phyloP scores from a whole-genome alignment of 2,113 vertebrate species.

The Puntigrus tetrazona region DNA sequence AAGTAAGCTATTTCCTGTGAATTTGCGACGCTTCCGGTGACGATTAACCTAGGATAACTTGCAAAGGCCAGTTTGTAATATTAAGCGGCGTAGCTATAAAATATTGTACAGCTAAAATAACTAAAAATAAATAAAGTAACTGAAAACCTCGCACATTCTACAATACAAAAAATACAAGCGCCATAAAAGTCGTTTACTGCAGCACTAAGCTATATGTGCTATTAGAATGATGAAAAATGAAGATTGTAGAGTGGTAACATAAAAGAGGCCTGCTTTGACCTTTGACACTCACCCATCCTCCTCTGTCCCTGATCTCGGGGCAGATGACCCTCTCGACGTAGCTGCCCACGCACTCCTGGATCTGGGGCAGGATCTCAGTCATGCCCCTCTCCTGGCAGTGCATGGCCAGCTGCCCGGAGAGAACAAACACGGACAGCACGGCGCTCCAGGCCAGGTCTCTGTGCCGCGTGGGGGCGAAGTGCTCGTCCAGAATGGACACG shows the following conservation, averaged over 20 bases:
- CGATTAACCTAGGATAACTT: neutral
- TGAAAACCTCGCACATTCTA: no score
- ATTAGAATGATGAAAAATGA: no score
- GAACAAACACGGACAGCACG: conserved; percentile 75
- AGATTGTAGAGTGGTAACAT: no score
- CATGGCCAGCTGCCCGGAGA: conserved; percentile 77
- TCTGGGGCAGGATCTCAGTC: conserved; percentile 63
- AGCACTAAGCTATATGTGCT: no score
- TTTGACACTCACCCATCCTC: conserved; percentile 74
- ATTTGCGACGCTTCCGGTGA: neutral
- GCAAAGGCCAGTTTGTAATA: no score
- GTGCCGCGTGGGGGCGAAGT: conserved; percentile 65
- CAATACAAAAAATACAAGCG: no score
- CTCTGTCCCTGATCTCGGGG: conserved; percentile 71
- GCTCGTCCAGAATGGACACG: conserved; percentile 72
- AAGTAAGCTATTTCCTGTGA: neutral
- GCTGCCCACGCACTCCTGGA: conserved; percentile 71
- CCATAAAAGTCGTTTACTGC: no score
- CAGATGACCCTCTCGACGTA: conserved; percentile 77
- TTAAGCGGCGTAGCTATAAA: no score
- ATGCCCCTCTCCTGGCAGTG: conserved; percentile 73
- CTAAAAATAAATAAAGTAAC: no score
- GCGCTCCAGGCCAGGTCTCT: conserved; percentile 75
- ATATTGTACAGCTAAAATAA: no score
- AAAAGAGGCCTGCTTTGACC: neutral